Percentiles rank a stretch among this genome's conserved stretches.
Evolutionary conservation across 2,113 vertebrate genomes (phyloP).

Genomic region (Onychostruthus taczanowskii): DNA sequence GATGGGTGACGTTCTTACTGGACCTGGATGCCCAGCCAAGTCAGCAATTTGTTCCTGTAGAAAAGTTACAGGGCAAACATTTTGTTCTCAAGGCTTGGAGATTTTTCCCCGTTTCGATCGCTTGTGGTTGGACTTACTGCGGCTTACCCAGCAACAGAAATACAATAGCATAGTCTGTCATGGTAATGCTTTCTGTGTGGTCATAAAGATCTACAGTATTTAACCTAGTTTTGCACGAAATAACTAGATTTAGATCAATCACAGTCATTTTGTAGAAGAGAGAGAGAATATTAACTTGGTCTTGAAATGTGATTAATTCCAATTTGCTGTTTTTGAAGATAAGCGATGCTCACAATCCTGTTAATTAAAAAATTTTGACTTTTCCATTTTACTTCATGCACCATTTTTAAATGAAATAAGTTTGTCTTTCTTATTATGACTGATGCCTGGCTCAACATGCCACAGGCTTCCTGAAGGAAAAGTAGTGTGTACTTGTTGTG

Average conservation of each 20-base stretch:
- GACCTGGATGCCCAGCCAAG: background rate
- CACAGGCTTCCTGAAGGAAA: conserved; percentile 64
- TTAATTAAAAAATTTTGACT: conserved; percentile 59
- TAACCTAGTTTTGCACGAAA: conserved; percentile 64
- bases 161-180: background rate
- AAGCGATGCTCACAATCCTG: conserved; percentile 24
- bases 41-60: background rate
- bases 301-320: conserved; percentile 66
- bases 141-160: conserved; percentile 15
- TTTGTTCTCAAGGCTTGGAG: background rate
- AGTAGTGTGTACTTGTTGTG: conserved; percentile 63
- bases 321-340: conserved; percentile 63
- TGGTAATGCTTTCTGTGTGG: conserved; percentile 59
- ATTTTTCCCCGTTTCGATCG: background rate
- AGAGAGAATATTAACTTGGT: conserved; percentile 57
- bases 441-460: conserved; percentile 18
- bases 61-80: background rate
- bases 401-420: conserved; percentile 59
- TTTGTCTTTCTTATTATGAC: conserved; percentile 56
- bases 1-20: background rate
- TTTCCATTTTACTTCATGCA: conserved; percentile 48
- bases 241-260: conserved; percentile 67
- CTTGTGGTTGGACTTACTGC: background rate
- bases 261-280: conserved; percentile 38
- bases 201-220: conserved; percentile 50